Conservation (phyloP, 1,140 invertebrate genomes). For the Trachymyrmex cornetzi region DNA sequence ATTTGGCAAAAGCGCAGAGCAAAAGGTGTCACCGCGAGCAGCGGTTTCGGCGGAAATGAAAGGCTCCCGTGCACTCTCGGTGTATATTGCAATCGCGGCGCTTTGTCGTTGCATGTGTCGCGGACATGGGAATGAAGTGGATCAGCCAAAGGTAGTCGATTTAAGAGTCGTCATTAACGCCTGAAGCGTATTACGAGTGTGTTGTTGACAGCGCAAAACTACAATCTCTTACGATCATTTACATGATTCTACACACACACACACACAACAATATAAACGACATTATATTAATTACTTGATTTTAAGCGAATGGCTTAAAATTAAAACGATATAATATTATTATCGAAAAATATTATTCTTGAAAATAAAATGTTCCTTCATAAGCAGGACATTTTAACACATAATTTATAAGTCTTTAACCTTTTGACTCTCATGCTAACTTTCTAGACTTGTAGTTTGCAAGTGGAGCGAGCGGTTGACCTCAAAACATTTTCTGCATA, state of each 20-base stretch:
- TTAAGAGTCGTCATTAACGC: conserved; percentile 32
- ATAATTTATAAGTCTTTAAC: background rate
- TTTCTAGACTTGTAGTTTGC: too few species aligned
- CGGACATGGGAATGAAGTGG: conserved; percentile 28
- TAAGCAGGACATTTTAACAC: background rate
- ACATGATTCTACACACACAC: too few species aligned
- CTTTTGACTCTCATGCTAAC: too few species aligned
- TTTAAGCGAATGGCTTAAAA: background rate
- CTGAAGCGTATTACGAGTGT: background rate
- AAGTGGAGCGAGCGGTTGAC: too few species aligned
- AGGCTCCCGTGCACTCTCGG: conserved; percentile 23
- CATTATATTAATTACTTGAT: background rate
- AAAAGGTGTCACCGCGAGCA: conserved; percentile 41
- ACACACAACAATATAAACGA: background rate
- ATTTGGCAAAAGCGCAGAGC: conserved; percentile 21
- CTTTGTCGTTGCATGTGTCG: conserved; percentile 36
- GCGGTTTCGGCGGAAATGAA: conserved; percentile 51
- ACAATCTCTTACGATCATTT: background rate
- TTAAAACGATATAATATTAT: background rate
- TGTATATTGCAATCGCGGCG: conserved; percentile 29
- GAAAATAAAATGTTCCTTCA: background rate
- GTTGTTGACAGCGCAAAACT: conserved; percentile 26
- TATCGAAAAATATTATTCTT: background rate
- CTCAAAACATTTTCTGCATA: too few species aligned
- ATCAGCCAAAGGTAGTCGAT: conserved; percentile 16